These are phyloP conservation scores for Nemapogon koenigi DNA, from an alignment of 2,888 invertebrate species.

Conservation along the genomic window DNA sequence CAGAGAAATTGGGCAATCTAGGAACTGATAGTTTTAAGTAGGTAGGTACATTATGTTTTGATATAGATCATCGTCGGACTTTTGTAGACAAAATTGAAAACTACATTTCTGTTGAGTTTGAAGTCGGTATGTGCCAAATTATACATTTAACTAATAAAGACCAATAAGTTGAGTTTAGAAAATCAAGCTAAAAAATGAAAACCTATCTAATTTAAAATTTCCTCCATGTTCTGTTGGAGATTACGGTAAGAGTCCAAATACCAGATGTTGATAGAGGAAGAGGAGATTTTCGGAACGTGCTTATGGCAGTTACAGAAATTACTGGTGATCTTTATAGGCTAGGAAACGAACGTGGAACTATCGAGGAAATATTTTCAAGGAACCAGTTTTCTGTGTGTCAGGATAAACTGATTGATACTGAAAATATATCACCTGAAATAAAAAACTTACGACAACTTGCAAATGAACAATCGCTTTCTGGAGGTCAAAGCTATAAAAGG, in stretches of 20 bases:
- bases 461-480: conserved; percentile 15
- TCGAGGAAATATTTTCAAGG: conserved; percentile 18
- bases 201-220: conserved; percentile 9
- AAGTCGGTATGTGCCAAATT: no score
- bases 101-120: no score
- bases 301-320: conserved; percentile 9
- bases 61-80: no score
- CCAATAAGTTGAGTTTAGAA: conserved; percentile 7
- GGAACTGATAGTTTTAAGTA: no score
- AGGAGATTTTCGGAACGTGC: conserved; percentile 10
- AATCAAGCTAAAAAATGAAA: conserved; percentile 11
- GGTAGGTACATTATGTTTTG: no score
- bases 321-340: conserved; percentile 9
- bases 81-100: no score
- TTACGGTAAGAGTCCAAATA: conserved; percentile 11
- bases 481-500: conserved; percentile 17
- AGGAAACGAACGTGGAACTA: conserved; percentile 16
- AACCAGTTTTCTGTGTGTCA: conserved; percentile 19
- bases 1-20: no score
- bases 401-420: conserved; percentile 15
- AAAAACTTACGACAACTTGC: conserved; percentile 16
- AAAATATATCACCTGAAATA: conserved; percentile 17
- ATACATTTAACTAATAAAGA: no score
- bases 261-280: conserved; percentile 12
- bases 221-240: conserved; percentile 11